A percentile compares a stretch with the other conserved stretches of the same genome.
Conservation (phyloP, 2,797 vertebrate species). For the Psittacula echo region DNA sequence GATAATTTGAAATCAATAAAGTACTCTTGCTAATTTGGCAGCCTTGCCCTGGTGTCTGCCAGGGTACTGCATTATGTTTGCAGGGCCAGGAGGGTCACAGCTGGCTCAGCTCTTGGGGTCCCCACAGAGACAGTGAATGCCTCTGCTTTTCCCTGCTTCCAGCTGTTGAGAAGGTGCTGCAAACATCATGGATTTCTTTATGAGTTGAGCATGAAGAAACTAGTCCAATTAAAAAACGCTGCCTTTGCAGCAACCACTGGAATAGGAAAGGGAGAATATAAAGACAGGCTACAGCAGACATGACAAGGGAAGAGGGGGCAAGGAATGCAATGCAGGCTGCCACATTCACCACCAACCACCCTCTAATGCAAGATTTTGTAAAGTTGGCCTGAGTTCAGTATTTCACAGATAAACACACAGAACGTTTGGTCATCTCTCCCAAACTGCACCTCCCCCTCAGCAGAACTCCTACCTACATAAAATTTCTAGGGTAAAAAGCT, state of each 20-base stretch:
- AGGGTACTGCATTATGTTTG: neutral
- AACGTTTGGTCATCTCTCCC: neutral
- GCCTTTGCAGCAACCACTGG: neutral
- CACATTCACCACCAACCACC: neutral
- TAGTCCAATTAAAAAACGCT: rapidly evolving
- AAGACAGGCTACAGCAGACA: neutral
- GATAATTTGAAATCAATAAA: neutral
- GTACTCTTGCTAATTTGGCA: neutral
- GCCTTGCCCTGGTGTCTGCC: neutral
- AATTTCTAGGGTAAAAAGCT: neutral
- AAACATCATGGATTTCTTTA: neutral
- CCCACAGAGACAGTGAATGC: rapidly evolving
- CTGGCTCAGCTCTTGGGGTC: rapidly evolving
- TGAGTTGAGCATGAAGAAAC: rapidly evolving
- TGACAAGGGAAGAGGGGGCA: rapidly evolving
- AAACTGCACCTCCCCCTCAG: neutral
- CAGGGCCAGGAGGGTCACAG: neutral
- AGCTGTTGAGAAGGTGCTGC: neutral
- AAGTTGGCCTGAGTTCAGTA: neutral
- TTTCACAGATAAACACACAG: neutral
- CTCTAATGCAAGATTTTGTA: rapidly evolving
- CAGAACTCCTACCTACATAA: neutral
- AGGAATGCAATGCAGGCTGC: rapidly evolving
- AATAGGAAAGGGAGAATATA: neutral
- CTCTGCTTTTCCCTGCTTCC: neutral